Evolutionary conservation across 1,140 invertebrate genomes (phyloP).

Genomic region (Leptinotarsa lineolata): DNA sequence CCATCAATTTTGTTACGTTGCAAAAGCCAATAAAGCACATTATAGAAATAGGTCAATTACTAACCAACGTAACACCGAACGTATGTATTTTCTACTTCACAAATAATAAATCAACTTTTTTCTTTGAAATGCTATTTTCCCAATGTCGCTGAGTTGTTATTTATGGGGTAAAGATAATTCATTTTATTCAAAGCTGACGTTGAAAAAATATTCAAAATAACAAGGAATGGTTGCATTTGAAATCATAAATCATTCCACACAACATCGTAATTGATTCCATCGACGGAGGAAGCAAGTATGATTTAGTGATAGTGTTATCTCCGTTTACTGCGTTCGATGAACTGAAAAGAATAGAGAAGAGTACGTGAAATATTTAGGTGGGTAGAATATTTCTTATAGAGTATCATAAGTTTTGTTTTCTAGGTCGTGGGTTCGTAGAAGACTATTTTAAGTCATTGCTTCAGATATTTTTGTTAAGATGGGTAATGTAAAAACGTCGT

Average conservation of each 20-base stretch:
- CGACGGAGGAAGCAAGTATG: slow-evolving; percentile 2
- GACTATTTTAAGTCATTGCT: too few species aligned
- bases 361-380: too few species aligned
- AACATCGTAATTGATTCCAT: slow-evolving; percentile 8
- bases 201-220: slow-evolving; percentile 9
- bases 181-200: slow-evolving; percentile 8
- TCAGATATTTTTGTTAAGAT: too few species aligned
- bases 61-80: slow-evolving; percentile 16
- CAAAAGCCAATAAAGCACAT: slow-evolving; percentile 19
- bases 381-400: too few species aligned
- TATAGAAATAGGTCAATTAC: slow-evolving; percentile 26
- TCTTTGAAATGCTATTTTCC: slow-evolving; percentile 3
- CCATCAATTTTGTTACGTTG: neutral
- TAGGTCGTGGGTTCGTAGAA: too few species aligned
- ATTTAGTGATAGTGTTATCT: neutral
- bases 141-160: slow-evolving; percentile 6
- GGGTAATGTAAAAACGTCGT: too few species aligned
- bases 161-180: slow-evolving; percentile 6
- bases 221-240: slow-evolving; percentile 6
- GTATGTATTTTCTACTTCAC: slow-evolving; percentile 28
- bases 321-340: neutral
- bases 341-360: neutral
- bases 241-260: neutral
- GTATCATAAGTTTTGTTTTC: too few species aligned
- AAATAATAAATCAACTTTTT: slow-evolving; percentile 29